Evolutionary conservation across 2,888 invertebrate genomes (phyloP).

Genomic region (Dioctria rufipes): DNA sequence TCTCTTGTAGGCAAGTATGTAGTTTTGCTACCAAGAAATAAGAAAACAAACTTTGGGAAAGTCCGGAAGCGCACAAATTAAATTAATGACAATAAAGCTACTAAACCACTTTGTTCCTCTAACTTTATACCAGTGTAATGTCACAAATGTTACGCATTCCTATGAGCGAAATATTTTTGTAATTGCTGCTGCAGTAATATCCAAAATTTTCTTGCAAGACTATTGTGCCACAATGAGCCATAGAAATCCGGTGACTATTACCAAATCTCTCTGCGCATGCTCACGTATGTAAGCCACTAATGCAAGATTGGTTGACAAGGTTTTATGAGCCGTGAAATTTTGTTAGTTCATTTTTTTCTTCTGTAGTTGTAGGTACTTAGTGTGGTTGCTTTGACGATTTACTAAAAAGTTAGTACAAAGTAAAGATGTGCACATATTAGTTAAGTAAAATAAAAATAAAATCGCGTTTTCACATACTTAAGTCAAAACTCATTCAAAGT

Average conservation of each 20-base stretch:
- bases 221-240: background rate
- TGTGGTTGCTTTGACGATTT: too few relatives aligned
- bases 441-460: too few relatives aligned
- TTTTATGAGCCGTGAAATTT: constrained; percentile 1
- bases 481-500: too few relatives aligned
- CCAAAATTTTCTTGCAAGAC: background rate
- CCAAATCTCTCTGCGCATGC: background rate
- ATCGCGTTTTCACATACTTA: too few relatives aligned
- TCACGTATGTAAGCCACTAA: background rate
- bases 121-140: background rate
- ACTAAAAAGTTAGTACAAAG: too few relatives aligned
- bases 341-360: background rate
- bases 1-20: background rate
- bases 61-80: constrained; percentile 21
- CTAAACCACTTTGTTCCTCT: background rate
- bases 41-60: background rate
- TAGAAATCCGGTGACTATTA: background rate
- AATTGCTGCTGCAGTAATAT: background rate
- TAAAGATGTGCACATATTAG: too few relatives aligned
- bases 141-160: background rate
- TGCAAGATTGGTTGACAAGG: background rate
- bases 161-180: background rate
- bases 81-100: constrained; percentile 10
- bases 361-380: too few relatives aligned
- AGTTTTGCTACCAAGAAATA: background rate